Evolutionary conservation across 2,797 vertebrate genomes (phyloP).

Genomic region (Sebastolobus alascanus): DNA sequence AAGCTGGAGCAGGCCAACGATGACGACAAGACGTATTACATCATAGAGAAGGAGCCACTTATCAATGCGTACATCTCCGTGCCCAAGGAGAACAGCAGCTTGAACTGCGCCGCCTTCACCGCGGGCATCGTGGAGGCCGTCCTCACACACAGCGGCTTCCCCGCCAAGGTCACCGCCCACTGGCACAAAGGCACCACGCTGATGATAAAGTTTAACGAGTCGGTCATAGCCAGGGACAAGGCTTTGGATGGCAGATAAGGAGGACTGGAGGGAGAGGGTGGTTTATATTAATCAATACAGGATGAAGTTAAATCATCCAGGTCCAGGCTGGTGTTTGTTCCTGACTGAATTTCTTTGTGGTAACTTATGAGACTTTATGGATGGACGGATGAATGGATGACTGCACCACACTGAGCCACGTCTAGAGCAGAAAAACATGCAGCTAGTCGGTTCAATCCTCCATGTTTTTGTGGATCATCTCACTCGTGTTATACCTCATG

Average conservation of each 20-base stretch:
- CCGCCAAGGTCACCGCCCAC: constrained; percentile 94
- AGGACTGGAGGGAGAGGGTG: not conserved
- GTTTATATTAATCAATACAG: not conserved
- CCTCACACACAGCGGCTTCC: constrained; percentile 93
- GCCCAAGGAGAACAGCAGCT: constrained; percentile 95
- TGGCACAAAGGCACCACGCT: constrained; percentile 99
- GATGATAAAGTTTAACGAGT: constrained; percentile 97
- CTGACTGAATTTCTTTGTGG: not conserved
- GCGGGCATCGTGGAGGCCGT: constrained; percentile 95
- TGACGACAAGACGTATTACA: constrained; percentile 94
- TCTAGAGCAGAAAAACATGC: constrained; percentile 16
- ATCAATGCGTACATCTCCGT: constrained; percentile 96
- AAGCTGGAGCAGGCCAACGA: constrained; percentile 98
- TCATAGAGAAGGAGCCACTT: constrained; percentile 95
- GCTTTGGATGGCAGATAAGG: constrained; percentile 91
- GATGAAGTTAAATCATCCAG: constrained; percentile 8
- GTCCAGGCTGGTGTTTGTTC: constrained; percentile 10
- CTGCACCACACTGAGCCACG: constrained; percentile 25
- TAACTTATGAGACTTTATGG: constrained; percentile 17
- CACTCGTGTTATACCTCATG: constrained; percentile 9
- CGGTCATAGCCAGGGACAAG: constrained; percentile 92
- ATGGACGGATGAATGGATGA: constrained; percentile 4
- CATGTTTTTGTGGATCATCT: constrained; percentile 42
- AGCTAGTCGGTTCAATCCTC: not conserved
- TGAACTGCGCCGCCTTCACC: constrained; percentile 96